Base-by-base conservation (phyloP, 2,113 vertebrate species). In the Microcebus jonahi region DNA sequence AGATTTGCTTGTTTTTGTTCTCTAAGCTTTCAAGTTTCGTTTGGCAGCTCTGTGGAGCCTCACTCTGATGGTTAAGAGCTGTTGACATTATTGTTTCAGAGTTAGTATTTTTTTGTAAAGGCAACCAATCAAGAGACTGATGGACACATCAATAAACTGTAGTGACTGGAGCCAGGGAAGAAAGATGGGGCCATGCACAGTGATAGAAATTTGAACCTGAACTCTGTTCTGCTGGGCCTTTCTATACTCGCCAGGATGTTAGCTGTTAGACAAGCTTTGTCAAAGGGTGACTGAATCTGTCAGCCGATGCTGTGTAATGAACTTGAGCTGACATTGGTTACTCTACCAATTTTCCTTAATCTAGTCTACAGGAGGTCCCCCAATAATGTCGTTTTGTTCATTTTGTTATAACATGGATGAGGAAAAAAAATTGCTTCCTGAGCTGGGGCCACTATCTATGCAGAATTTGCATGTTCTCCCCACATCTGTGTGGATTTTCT, bases 241-340 rank as follows among this genome's bases (percentile, higher is more conserved):
- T 57, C 31, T 81, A 15, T 21, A 39, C 11, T 59, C 39, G 34
- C 53, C 5, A 11, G 75, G 57, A 57, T 65, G 57, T 55, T 34
- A 94, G 53, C 48, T 75, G n/a, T 77, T 31, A 61, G 63, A 88
- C 48, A 68, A 29, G 75, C 55, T 96, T 88, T 83, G 61, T 82
- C 71, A n/a, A 34, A 81, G 82, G 53, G 80, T 71, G 88, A 45
- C 67, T 11, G 25, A 39, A 45, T 63, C 82, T 87, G 48, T 23
- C 67, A 25, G 61, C 9, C 0, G 31, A 67, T n/a, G 34, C 21
- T 63, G 57, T 29, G 1, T 70, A 7, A 34, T 34, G 48, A 79
- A 73, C 63, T 82, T 83, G 75, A 90, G 63, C 57, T 8, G 77
- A 81, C 21, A 2, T 2, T 3, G 18, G 15, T 59, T 50, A 63